Evolutionary conservation across 2,113 vertebrate species (phyloP), one percentile per base, ranked within the genome.

Genomic region (Odontesthes bonariensis): DNA sequence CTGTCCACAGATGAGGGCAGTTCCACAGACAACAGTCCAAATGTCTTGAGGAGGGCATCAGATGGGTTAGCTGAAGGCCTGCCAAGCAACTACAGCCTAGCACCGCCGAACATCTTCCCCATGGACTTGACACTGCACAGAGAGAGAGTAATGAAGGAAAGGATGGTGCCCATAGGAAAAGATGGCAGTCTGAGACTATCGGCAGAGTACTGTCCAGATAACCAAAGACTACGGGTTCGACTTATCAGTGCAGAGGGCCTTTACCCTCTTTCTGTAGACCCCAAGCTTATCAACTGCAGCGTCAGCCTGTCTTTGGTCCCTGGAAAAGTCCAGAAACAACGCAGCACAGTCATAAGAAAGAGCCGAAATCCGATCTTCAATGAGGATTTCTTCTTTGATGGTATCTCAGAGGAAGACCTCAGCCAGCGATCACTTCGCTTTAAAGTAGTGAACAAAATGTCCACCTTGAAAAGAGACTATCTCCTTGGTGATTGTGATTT

Each of bases 331-430:
- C 95, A 96, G 86, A 96, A 96, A 82, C 96, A 96, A 73, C 93
- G 94, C 55, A 96, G 96, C 89, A 95, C 95, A 0, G 93, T 96
- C 53, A 95, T 98, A 73, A 93, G 95, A 78, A 95, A 93, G 73
- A 97, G 96, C 89, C 95, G 95, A 22, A 96, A 96, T 80, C 96
- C 96, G 0, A 95, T 97, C 75, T 95, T 97, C 76, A 97, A 96
- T 51, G 95, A 96, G 87, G 96, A 97, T 91, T 97, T 97, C 76
- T 97, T 96, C 92, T 96, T 97, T 60, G 95, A 97, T 6, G 82
- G 93, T 0, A 88, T 97, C 57, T 81, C 93, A 0, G 95, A 95
- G 68, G 93, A 96, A 1, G 93, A 96, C 69, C 84, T 97, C 40
- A 73, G 74, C 61, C 86, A 86, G 70, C 86, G 93, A 67, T 93